phyloP scores from a whole-genome alignment of 2,113 vertebrate genomes.

The Noturus placidus region DNA sequence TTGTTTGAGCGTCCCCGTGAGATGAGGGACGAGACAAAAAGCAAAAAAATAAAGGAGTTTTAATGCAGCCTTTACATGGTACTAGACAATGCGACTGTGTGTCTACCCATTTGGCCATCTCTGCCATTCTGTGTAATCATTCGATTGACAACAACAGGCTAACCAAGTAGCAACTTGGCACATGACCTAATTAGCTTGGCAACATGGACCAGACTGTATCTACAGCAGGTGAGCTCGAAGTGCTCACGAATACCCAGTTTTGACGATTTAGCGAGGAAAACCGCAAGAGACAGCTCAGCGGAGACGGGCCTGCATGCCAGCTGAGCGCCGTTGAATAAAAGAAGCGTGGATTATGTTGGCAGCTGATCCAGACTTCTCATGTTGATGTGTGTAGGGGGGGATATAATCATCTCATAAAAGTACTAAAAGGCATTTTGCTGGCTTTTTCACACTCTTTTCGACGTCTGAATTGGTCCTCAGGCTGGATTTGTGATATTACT shows the following conservation, averaged over 20 bases:
- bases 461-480: not conserved
- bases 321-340: conserved; percentile 4
- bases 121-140: not conserved
- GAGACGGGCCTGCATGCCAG: not conserved
- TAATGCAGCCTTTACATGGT: conserved; percentile 38
- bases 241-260: not conserved
- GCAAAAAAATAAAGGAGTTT: conserved; percentile 41
- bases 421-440: conserved; percentile 7
- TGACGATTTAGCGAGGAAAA: conserved; percentile 7
- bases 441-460: not conserved
- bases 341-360: conserved; percentile 26
- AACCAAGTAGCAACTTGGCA: conserved; percentile 35
- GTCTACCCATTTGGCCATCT: not conserved
- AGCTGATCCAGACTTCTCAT: not conserved
- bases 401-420: conserved; percentile 23
- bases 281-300: not conserved
- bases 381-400: not conserved
- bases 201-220: conserved; percentile 34
- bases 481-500: not conserved
- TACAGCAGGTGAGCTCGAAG: conserved; percentile 30
- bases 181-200: conserved; percentile 53
- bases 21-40: conserved; percentile 68
- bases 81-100: not conserved
- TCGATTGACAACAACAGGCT: conserved; percentile 21
- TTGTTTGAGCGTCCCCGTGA: conserved; percentile 59